Percentiles rank a stretch among this genome's conserved stretches.
phyloP scores from a whole-genome alignment of 2,113 vertebrate genomes.

The Scolopax mira region DNA sequence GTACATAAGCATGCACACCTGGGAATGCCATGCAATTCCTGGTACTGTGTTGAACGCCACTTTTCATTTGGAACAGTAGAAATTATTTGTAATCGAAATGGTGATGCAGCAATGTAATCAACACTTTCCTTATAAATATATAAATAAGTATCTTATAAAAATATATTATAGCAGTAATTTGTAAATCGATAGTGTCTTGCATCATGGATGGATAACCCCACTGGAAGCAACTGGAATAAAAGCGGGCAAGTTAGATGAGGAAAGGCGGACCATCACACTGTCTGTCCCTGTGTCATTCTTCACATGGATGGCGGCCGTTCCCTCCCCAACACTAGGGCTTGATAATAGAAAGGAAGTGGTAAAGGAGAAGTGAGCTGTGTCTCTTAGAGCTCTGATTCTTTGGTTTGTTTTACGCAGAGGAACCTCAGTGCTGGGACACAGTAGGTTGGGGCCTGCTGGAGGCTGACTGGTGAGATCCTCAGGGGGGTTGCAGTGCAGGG shows the following conservation, averaged over 20 bases:
- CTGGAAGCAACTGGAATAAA: accelerated
- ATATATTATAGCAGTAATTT: no score
- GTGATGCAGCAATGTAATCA: not conserved
- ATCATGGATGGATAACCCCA: not conserved
- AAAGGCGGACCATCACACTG: not conserved
- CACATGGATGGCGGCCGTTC: not conserved
- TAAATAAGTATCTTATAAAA: no score
- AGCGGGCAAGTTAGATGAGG: not conserved
- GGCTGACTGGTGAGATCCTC: not conserved
- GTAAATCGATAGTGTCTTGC: not conserved
- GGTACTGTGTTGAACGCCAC: accelerated
- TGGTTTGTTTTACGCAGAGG: not conserved
- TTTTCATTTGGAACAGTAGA: not conserved
- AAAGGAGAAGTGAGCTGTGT: not conserved
- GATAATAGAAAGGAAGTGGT: not conserved
- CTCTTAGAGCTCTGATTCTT: not conserved
- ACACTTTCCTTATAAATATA: not conserved
- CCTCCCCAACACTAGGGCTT: not conserved
- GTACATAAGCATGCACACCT: not conserved
- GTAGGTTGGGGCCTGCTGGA: not conserved
- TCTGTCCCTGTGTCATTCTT: not conserved
- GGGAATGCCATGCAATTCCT: not conserved
- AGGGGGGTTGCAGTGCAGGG: not conserved
- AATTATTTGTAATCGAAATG: not conserved
- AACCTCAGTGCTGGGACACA: not conserved